Evolutionary conservation across 2,888 invertebrate genomes (phyloP).

Genomic region (Fragum fragum): DNA sequence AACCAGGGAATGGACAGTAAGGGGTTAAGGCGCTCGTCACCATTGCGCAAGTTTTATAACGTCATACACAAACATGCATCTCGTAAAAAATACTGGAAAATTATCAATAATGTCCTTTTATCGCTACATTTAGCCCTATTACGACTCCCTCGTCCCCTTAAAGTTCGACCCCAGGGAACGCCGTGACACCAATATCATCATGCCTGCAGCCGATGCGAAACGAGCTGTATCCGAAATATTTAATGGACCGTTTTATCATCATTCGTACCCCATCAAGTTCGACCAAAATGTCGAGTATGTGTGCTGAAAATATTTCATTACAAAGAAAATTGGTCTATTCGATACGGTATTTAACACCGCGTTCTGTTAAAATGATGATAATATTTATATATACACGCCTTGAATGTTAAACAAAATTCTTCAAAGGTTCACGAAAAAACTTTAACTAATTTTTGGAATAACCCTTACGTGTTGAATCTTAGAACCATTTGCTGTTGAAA

Average conservation of each 20-base stretch:
- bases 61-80: too few relatives aligned
- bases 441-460: too few relatives aligned
- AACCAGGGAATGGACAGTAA: too few relatives aligned
- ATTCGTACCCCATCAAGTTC: constrained; percentile 51
- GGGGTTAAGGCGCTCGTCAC: too few relatives aligned
- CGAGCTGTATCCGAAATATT: constrained; percentile 54
- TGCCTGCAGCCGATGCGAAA: constrained; percentile 49
- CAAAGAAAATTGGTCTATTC: constrained; percentile 24
- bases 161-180: constrained; percentile 33
- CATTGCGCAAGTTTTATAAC: too few relatives aligned
- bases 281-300: constrained; percentile 19
- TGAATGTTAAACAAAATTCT: neutral
- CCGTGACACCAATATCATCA: constrained; percentile 54
- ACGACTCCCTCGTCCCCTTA: neutral
- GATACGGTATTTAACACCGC: constrained; percentile 15
- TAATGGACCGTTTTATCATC: constrained; percentile 63
- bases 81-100: too few relatives aligned
- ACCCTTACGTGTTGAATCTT: too few relatives aligned
- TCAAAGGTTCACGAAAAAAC: neutral
- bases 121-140: neutral
- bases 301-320: constrained; percentile 22
- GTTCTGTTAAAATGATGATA: neutral
- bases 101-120: too few relatives aligned
- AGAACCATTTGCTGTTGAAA: too few relatives aligned
- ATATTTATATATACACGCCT: neutral